Evolutionary conservation across 2,797 vertebrate genomes (phyloP).

Genomic region (Emys orbicularis): DNA sequence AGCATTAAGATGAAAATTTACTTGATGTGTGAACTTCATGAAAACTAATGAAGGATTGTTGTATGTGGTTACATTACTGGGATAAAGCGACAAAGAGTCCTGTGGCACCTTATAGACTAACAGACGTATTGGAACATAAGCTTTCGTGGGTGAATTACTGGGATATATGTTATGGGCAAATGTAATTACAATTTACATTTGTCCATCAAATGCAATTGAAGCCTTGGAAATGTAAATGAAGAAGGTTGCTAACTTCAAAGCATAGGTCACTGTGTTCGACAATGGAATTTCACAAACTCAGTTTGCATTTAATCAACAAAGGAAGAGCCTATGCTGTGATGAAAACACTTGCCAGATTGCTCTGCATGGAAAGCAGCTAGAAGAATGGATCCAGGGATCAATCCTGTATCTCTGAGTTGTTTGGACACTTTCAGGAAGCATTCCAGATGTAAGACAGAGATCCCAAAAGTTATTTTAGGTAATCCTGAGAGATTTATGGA

Average conservation of each 20-base stretch:
- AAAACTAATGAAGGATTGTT: not conserved
- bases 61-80: too few species aligned
- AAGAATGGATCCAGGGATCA: not conserved
- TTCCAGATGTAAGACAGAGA: not conserved
- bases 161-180: too few species aligned
- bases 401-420: not conserved
- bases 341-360: not conserved
- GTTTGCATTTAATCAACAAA: not conserved
- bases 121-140: too few species aligned
- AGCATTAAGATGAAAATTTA: not conserved
- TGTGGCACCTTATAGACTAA: too few species aligned
- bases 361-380: not conserved
- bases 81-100: too few species aligned
- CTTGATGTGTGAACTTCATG: not conserved
- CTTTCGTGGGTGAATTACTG: too few species aligned
- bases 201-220: not conserved
- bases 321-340: not conserved
- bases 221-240: not conserved
- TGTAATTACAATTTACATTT: not conserved
- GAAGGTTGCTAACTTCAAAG: not conserved
- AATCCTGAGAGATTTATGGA: not conserved
- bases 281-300: not conserved
- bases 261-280: not conserved
- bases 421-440: not conserved
- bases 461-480: not conserved